phyloP scores from a whole-genome alignment of 2,888 invertebrate species.

The Seira sanloemensis region DNA sequence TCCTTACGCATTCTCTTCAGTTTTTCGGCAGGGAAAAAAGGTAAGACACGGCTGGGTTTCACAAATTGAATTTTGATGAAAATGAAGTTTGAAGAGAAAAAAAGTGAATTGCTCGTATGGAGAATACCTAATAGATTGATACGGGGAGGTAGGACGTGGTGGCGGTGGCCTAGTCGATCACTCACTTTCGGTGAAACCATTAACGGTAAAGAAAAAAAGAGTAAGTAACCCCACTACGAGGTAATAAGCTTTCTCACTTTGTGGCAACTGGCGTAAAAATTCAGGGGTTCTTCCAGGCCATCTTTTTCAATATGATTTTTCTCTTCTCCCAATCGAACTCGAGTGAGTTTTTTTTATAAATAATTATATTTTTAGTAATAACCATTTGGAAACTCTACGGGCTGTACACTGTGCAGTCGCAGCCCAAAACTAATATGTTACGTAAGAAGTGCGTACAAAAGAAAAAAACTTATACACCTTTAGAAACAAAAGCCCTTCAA shows the following conservation, averaged over 20 bases:
- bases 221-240: not conserved
- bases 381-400: constrained; percentile 4
- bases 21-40: constrained; percentile 23
- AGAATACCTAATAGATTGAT: constrained; percentile 1
- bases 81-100: constrained; percentile 55
- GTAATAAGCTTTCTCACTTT: constrained; percentile 1
- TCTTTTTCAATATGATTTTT: not conserved
- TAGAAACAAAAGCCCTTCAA: no score
- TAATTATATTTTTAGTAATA: not conserved
- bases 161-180: constrained; percentile 3
- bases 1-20: not conserved
- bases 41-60: constrained; percentile 55
- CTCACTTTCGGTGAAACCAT: not conserved
- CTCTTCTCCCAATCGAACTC: not conserved
- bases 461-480: no score
- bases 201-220: not conserved
- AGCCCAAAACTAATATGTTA: no score
- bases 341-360: not conserved
- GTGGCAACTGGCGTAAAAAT: no score
- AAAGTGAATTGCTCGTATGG: constrained; percentile 43
- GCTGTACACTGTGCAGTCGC: no score
- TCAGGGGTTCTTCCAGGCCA: no score
- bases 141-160: not conserved
- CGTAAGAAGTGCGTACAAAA: no score
- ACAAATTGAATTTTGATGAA: constrained; percentile 69